These are phyloP conservation scores for Donacobius atricapilla DNA, from an alignment of 2,113 vertebrate genomes.

Conservation along the genomic window DNA sequence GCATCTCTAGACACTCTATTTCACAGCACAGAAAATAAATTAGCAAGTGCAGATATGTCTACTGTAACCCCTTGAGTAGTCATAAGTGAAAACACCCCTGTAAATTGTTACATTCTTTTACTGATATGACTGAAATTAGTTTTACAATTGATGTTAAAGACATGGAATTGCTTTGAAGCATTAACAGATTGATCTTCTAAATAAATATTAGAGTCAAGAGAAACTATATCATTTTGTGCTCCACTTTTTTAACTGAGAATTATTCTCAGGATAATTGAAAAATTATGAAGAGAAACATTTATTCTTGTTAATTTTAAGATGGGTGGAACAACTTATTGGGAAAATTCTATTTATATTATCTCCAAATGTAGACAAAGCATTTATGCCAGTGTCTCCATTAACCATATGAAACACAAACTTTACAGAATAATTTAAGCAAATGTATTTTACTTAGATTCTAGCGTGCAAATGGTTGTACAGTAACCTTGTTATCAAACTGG, in stretches of 20 bases:
- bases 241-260: background rate
- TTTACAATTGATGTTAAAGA: slow-evolving; percentile 34
- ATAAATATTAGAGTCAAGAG: slow-evolving; percentile 12
- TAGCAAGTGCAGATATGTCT: background rate
- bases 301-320: background rate
- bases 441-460: background rate
- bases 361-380: slow-evolving; percentile 46
- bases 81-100: background rate
- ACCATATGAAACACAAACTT: background rate
- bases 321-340: background rate
- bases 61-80: background rate
- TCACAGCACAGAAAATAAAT: slow-evolving; percentile 31
- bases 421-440: slow-evolving; percentile 15
- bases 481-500: background rate
- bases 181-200: slow-evolving; percentile 15
- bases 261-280: background rate
- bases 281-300: background rate
- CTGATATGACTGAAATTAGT: slow-evolving; percentile 32
- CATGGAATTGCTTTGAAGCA: slow-evolving; percentile 1
- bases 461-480: slow-evolving; percentile 18
- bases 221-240: background rate
- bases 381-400: slow-evolving; percentile 36
- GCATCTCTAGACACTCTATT: background rate
- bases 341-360: slow-evolving; percentile 41
- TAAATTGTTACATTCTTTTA: slow-evolving; percentile 35